Base-by-base conservation (phyloP, 2,113 vertebrate species). In the Dasypus novemcinctus region DNA sequence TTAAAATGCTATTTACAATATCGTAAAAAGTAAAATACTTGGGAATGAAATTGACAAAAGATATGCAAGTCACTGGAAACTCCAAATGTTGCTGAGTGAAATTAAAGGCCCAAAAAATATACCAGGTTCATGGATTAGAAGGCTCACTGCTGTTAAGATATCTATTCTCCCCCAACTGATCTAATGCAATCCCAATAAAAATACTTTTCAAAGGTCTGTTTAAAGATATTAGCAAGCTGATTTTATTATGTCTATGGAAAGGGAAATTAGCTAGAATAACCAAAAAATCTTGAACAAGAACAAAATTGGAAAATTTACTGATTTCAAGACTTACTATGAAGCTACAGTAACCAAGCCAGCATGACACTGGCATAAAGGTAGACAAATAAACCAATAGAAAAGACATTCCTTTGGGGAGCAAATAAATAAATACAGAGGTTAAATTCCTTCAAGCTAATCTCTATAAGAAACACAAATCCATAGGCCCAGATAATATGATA, bases 261-360 rank as follows among this genome's bases (percentile, higher is more conserved):
- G 49, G n/a, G 52, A 86, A 87, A 25, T 87, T 14, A 85, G 20
- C 54, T 31, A 59, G n/a, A 86, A 38, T 71, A 82, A 86, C 46
- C 29, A 18, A 80, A 63, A 2, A 2, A 38, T 54, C 52, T 72
- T 72, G 38, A 76, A 59, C 36, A 81, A 86, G 38, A 81, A 87
- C 18, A 17, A 88, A 93, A 49, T 63, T 89, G 41, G n/a, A 86
- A 14, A 43, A 78, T 94, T 84, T 88, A 49, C 52, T 89, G 66
- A 79, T 74, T 83, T 69, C 38, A 88, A 95, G 64, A 71, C 64
- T 72, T 46, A 63, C 21, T 85, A 9, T 63, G 74, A 91, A 93
- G 11, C 41, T 81, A 49, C 31, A 29, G 36, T 18, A 78, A 91
- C 64, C 43, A 64, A 88, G 43, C 29, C 46, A 72, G 63, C 7